Evolutionary conservation across 2,113 vertebrate species (phyloP), one percentile per base, ranked within the genome.

Genomic region (Vombatus ursinus): DNA sequence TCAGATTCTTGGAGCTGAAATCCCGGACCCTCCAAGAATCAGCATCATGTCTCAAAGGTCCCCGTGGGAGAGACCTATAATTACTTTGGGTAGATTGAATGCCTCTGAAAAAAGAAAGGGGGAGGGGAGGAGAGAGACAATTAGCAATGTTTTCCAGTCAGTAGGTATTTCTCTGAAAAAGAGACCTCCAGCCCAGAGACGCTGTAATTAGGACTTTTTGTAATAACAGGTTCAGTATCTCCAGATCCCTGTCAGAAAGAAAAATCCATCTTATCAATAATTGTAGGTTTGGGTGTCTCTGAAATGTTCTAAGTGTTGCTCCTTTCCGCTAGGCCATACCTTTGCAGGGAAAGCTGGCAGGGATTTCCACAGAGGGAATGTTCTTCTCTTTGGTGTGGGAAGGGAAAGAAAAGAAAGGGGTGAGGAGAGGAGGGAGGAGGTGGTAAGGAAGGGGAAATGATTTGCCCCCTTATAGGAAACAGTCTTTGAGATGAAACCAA

Each of bases 211-310:
- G 93, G 95, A 89, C 92, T 94, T 95, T 0, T 94, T 0, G 0
- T 99, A 99, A 99, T 99, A 96, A 98, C 92, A 98, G 98, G 98
- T 96, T 98, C 97, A 22, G 97, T 96, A 94, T 96, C 98, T 97
- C 98, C 90, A 7, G 92, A 93, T 68, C 97, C 97, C 97, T 98
- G 98, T 98, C 98, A 98, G 96, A 98, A 97, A 96, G 96, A 97
- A 98, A 98, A 98, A 98, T 98, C 98, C 98, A 98, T 98, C 98
- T 98, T 98, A 98, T 93, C 90, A 95, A 97, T 99, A 99, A 99
- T 98, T 99, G 98, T 52, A 98, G 98, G 98, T 98, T 98, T 98
- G 97, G 96, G 49, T 93, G 50, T 97, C 96, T 98, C 97, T 94
- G 96, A 96, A 96, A 52, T 96, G 98, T 98, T 98, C 98, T 84